Conservation (phyloP, 2,113 vertebrate genomes). For the Echinops telfairi region DNA sequence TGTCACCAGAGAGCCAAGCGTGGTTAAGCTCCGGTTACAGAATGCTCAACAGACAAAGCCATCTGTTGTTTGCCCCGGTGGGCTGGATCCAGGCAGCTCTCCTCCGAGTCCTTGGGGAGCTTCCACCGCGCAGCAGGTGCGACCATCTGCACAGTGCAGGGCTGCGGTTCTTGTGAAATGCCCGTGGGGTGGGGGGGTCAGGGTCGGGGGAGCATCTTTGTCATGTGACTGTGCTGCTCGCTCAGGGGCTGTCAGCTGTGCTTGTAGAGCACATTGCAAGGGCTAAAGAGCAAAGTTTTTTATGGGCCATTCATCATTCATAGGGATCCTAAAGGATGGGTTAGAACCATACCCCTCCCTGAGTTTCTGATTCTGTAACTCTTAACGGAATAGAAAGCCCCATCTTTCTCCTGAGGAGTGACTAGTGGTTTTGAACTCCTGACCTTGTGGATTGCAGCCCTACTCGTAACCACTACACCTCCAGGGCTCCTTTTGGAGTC, state of each 20-base stretch:
- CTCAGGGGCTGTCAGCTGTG: not conserved
- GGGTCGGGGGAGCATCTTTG: not conserved
- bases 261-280: not conserved
- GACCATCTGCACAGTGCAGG: not conserved
- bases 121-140: constrained; percentile 34
- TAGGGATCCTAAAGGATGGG: no score
- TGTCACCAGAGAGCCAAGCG: constrained; percentile 27
- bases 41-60: constrained; percentile 58
- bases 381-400: no score
- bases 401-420: no score
- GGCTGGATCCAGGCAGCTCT: not conserved
- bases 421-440: no score
- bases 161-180: not conserved
- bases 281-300: not conserved
- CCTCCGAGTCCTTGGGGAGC: constrained; percentile 33
- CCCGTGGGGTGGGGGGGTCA: not conserved
- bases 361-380: no score
- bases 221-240: not conserved
- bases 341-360: no score
- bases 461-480: no score
- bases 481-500: no score
- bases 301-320: not conserved
- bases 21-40: constrained; percentile 49
- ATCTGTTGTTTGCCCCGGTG: constrained; percentile 50
- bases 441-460: no score